Conservation (phyloP, 2,113 vertebrate genomes). For the Mustela lutreola region DNA sequence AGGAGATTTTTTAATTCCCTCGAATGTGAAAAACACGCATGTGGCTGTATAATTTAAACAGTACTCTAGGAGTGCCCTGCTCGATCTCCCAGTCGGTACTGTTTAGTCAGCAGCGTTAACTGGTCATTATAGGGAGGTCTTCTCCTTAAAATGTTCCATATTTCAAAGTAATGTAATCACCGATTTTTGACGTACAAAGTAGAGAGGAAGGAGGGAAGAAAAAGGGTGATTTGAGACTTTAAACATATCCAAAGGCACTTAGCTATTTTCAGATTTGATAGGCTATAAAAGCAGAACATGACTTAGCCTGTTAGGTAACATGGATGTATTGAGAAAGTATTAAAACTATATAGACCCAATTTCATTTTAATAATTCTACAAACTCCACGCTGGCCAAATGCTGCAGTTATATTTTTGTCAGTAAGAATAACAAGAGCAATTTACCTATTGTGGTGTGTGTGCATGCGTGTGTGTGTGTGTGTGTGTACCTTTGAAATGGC, state of each 20-base stretch:
- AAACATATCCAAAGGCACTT: conserved; percentile 33
- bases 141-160: not conserved
- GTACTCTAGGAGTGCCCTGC: not conserved
- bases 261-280: not conserved
- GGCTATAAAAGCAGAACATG: conserved; percentile 32
- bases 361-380: conserved; percentile 36
- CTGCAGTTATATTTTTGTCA: conserved; percentile 11
- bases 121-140: not conserved
- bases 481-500: conserved; percentile 37
- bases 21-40: not conserved
- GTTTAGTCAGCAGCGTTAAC: conserved; percentile 21
- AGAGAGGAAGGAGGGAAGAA: not conserved
- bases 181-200: not conserved
- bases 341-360: conserved; percentile 12
- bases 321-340: conserved; percentile 48
- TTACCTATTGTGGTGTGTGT: not conserved
- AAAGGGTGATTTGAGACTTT: conserved; percentile 38
- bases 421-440: not conserved
- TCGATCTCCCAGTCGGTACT: conserved; percentile 2
- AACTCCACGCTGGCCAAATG: conserved; percentile 11
- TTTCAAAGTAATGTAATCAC: conserved; percentile 54
- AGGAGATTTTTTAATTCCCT: not conserved
- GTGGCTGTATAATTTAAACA: not conserved
- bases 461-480: not conserved
- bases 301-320: conserved; percentile 7